Evolutionary conservation across 2,797 vertebrate genomes (phyloP), one percentile per base, ranked within the genome.

Genomic region (Coregonus suidteri): DNA sequence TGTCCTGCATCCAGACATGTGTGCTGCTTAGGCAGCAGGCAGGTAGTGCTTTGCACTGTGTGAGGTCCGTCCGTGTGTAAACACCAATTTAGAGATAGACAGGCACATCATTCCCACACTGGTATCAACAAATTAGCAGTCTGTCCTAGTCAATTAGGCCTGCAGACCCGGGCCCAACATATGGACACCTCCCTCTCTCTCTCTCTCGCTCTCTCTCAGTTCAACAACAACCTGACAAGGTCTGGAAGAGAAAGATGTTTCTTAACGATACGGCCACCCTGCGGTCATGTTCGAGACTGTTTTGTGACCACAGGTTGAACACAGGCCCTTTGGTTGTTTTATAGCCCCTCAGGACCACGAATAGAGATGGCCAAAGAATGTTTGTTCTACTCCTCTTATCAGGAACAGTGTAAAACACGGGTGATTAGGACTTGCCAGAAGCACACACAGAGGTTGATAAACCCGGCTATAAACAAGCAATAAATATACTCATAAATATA

Each of bases 61-160:
- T 98, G 96, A 97, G 97, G 97, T 98, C 97, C 94, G 90, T 95
- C 97, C 94, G 90, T 95, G 93, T 95, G 92, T 95, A 97, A 97
- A 96, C 96, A 97, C 92, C 94, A 95, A 94, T 96, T 96, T 95
- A 93, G 94, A 96, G 95, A 96, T 94, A 97, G 96, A 97, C 95
- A 95, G 94, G 94, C 94, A 95, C 96, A 96, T 95, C 89, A 88
- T 95, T 97, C 94, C 94, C 89, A 91, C 93, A 94, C 95, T 95
- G 95, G 93, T 94, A 96, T 97, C 95, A 96, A 95, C 96, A 96
- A 97, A 96, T 95, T 84, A 92, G 95, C 95, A 96, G 95, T 95
- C 95, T 95, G 95, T 93, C 95, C 90, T 94, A 96, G 94, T 95
- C 95, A 95, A 95, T 95, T 95, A 95, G 94, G 94, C 84, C 87